phyloP scores from a whole-genome alignment of 2,888 invertebrate species.

The Synanthedon tipuliformis region DNA sequence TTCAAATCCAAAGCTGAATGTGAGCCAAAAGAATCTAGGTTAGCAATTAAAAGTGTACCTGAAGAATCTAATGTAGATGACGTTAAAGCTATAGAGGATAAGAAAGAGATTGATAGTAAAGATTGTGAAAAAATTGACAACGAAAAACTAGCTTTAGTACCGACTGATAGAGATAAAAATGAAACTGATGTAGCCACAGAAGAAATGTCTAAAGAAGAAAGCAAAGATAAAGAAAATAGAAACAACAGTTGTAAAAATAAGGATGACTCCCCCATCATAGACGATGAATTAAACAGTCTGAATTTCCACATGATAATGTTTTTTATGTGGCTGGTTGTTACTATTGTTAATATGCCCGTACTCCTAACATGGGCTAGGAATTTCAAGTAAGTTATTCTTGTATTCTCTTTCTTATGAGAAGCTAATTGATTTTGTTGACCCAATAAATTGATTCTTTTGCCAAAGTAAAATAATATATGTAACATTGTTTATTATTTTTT shows the following conservation, averaged over 20 bases:
- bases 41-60: constrained; percentile 1
- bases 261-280: constrained; percentile 3
- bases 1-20: constrained; percentile 24
- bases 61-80: constrained; percentile 10
- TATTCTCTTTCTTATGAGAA: no score
- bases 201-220: constrained; percentile 4
- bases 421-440: no score
- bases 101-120: not conserved
- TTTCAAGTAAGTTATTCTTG: constrained; percentile 72
- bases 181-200: not conserved
- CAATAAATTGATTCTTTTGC: no score
- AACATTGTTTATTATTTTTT: no score
- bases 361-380: constrained; percentile 85
- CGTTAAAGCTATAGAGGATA: constrained; percentile 11
- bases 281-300: constrained; percentile 55
- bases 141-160: not conserved
- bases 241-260: constrained; percentile 2
- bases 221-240: constrained; percentile 1
- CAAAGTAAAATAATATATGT: no score
- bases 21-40: constrained; percentile 10
- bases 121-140: not conserved
- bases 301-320: constrained; percentile 82
- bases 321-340: constrained; percentile 73
- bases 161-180: not conserved
- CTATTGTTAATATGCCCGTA: constrained; percentile 78